Evolutionary conservation across 2,888 invertebrate genomes (phyloP), one percentile per base, ranked within the genome.

Genomic region (Nezara viridula): DNA sequence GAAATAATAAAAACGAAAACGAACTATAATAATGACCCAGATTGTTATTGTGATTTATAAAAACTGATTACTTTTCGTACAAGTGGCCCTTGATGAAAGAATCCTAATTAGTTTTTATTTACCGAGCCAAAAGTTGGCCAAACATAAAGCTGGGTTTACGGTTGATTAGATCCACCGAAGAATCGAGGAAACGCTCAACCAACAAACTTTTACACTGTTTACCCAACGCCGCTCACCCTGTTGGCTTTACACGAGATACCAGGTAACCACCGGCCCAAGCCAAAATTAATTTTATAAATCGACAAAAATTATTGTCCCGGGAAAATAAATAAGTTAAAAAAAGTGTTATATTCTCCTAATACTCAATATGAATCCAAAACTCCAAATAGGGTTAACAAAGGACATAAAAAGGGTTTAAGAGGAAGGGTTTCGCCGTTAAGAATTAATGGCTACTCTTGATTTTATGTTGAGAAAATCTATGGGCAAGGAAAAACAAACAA

Each of bases 131-230:
- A 24, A 37, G 10, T 27, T 0, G 24, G 24, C 12, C 40, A 24
- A 44, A 44, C 81, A 9, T 81, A 81, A 44, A 81, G 0, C 44
- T 12, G 10, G 77, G 14, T 81, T 81, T 21, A 44, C 2, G 77
- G 14, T 44, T 81, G 44, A 44, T 40, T 81, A 44, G 21, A 81
- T 81, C 40, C 21, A 10, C 21, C 81, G 24, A n/a, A 2, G 21
- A 40, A 44, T 81, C 0, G 81, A 44, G 40, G n/a, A 14, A 44
- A 81, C 3, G 44, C 12, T 44, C 44, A 4, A 44, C 24, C n/a
- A 44, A 81, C 81, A 44, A 81, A 81, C 24, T 81, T 66, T 81
- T 81, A 81, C n/a, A 40, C 40, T 81, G 81, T 81, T 81, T 81
- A 12, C 19, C 24, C 81, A n/a, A 81, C 2, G 44, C 27, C 66